These are phyloP conservation scores for Oreotrochilus melanogaster DNA, from an alignment of 2,113 vertebrate genomes.

Conservation along the genomic window DNA sequence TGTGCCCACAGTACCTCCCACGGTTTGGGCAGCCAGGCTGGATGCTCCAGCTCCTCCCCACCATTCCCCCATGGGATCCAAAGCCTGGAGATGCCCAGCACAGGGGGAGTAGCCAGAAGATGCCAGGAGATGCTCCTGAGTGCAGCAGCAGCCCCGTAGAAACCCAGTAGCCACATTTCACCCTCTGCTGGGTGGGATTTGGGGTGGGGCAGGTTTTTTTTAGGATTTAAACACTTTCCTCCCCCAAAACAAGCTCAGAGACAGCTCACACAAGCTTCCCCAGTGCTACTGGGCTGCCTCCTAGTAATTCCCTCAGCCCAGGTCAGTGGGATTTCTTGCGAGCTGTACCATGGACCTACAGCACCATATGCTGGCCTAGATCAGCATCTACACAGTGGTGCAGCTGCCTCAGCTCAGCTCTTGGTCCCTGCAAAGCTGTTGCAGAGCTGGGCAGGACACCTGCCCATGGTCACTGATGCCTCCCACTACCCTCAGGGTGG, in stretches of 20 bases:
- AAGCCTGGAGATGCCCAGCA: background rate
- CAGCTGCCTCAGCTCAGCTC: background rate
- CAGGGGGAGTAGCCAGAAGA: accelerated
- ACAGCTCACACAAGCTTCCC: background rate
- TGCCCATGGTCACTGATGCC: accelerated
- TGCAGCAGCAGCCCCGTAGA: background rate
- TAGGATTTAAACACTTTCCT: background rate
- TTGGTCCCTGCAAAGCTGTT: accelerated
- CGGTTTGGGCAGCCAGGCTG: background rate
- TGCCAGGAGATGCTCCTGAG: accelerated
- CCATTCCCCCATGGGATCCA: background rate
- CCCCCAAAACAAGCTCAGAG: background rate
- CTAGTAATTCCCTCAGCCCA: background rate
- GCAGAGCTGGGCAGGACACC: background rate
- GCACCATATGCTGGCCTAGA: constrained; percentile 67
- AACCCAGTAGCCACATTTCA: background rate
- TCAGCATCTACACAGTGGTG: constrained; percentile 28
- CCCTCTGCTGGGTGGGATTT: background rate
- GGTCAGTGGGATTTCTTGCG: background rate
- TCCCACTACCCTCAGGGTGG: background rate
- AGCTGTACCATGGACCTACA: constrained; percentile 58
- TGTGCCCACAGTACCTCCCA: background rate
- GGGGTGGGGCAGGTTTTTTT: background rate
- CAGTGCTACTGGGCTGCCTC: background rate
- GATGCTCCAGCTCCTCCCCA: background rate